Conservation (phyloP, 1,140 invertebrate genomes). For the Zaprionus inermis region DNA sequence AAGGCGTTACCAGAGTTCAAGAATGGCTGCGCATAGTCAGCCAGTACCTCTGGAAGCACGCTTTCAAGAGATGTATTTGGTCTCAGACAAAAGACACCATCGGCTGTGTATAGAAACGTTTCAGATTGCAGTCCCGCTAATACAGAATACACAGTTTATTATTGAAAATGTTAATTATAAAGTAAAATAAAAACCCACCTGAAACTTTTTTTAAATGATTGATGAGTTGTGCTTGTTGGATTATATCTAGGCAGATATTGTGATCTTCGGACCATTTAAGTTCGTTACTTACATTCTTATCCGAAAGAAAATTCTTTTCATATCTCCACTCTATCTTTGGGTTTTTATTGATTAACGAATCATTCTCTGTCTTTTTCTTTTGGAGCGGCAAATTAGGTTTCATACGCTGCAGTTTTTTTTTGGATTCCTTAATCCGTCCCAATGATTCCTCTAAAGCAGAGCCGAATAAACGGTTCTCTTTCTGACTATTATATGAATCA, state of each 20-base stretch:
- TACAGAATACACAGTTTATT: background rate
- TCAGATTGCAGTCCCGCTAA: slow-evolving; percentile 85
- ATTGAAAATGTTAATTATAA: background rate
- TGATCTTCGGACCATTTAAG: slow-evolving; percentile 19
- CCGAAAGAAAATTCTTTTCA: slow-evolving; percentile 52
- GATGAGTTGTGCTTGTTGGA: slow-evolving; percentile 31
- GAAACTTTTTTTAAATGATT: slow-evolving; percentile 54
- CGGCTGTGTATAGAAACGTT: slow-evolving; percentile 67
- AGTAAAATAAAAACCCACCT: slow-evolving; percentile 2
- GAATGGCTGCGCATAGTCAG: slow-evolving; percentile 56
- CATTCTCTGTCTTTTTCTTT: background rate
- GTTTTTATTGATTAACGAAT: background rate
- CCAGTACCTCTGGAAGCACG: slow-evolving; percentile 60
- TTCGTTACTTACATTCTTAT: slow-evolving; percentile 45
- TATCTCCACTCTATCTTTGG: background rate
- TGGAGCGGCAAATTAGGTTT: background rate
- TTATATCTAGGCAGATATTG: slow-evolving; percentile 12
- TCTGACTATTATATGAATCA: background rate
- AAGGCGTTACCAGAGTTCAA: slow-evolving; percentile 67
- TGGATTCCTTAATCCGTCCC: slow-evolving; percentile 26
- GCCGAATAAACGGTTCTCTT: background rate
- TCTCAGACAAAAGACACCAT: slow-evolving; percentile 33
- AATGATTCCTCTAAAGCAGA: slow-evolving; percentile 27
- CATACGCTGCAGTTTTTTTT: background rate
- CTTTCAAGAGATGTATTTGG: slow-evolving; percentile 46